Evolutionary conservation across 2,797 vertebrate genomes (phyloP).

Genomic region (Catharus ustulatus): DNA sequence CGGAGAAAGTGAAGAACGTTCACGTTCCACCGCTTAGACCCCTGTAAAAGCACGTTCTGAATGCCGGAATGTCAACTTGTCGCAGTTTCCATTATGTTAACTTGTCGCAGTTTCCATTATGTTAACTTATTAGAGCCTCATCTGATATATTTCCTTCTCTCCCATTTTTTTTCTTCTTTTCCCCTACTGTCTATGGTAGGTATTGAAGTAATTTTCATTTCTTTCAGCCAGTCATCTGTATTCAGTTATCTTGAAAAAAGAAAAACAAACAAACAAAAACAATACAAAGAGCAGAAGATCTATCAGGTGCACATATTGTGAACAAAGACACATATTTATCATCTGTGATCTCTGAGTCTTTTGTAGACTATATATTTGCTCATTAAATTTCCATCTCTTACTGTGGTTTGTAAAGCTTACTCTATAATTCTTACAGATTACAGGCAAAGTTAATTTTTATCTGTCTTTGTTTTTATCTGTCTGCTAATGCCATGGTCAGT

Average conservation of each 20-base stretch:
- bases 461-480: not conserved
- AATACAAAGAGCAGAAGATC: not conserved
- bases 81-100: not conserved
- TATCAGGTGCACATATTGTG: not conserved
- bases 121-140: not conserved
- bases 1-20: slow-evolving; percentile 61
- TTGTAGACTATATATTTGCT: not conserved
- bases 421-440: not conserved
- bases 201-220: not conserved
- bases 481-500: not conserved
- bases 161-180: not conserved
- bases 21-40: slow-evolving; percentile 30
- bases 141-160: not conserved
- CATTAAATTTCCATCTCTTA: not conserved
- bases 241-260: not conserved
- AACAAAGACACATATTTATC: not conserved
- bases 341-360: not conserved
- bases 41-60: slow-evolving; percentile 44
- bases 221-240: not conserved
- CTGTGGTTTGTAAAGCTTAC: not conserved
- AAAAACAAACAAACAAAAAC: not conserved
- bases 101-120: not conserved
- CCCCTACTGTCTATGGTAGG: not conserved
- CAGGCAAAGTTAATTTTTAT: not conserved
- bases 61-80: slow-evolving; percentile 21